Conservation (phyloP, 2,888 invertebrate species). For the Chrysolina haemoptera region DNA sequence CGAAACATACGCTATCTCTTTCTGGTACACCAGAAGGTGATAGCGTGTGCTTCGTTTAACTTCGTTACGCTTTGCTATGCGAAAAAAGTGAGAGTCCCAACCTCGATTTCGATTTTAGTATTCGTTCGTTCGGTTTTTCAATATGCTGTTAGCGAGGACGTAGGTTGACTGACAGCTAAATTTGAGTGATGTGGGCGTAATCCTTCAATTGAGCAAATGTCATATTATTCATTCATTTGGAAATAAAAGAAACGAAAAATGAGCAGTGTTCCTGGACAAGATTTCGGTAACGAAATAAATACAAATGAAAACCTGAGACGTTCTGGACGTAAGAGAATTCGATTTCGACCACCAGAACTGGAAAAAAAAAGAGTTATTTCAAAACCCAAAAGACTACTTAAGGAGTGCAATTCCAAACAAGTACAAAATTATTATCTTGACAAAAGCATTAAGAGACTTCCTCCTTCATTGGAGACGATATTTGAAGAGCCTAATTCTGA, state of each 20-base stretch:
- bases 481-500: conserved; percentile 51
- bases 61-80: too few relatives aligned
- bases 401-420: conserved; percentile 35
- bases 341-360: conserved; percentile 28
- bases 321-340: conserved; percentile 37
- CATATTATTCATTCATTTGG: too few relatives aligned
- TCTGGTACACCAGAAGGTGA: too few relatives aligned
- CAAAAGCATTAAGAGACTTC: conserved; percentile 49
- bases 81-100: too few relatives aligned
- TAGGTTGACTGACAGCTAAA: too few relatives aligned
- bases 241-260: conserved; percentile 37
- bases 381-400: conserved; percentile 44
- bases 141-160: too few relatives aligned
- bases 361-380: conserved; percentile 43
- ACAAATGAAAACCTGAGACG: conserved; percentile 32
- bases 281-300: conserved; percentile 9
- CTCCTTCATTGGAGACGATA: conserved; percentile 50
- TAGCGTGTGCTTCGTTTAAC: too few relatives aligned
- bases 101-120: too few relatives aligned
- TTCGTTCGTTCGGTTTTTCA: too few relatives aligned
- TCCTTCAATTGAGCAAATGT: too few relatives aligned
- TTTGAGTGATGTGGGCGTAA: too few relatives aligned
- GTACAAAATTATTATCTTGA: conserved; percentile 50
- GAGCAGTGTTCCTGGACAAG: conserved; percentile 15
- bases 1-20: too few relatives aligned